Evolutionary conservation across 2,113 vertebrate genomes (phyloP), one percentile per base, ranked within the genome.

Genomic region (Notothenia coriiceps): DNA sequence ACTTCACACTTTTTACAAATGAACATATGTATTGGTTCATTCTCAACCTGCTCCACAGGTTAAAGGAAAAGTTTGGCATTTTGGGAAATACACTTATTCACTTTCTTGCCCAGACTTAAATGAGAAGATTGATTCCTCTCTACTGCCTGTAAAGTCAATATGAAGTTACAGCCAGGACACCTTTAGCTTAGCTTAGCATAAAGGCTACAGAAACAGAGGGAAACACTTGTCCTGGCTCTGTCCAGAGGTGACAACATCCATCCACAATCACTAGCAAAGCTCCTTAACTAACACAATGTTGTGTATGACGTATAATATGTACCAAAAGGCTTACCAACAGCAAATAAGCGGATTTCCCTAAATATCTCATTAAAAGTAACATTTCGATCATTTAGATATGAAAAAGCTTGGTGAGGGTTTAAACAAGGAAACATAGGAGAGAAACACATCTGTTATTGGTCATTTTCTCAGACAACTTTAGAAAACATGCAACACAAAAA

Each of bases 401-500:
- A 35, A 33, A 60, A 29, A 1, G 10, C 22, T 25, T 5, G n/a
- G 55, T 60, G 47, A 77, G 15, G 35, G 35, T 40, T 40, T 6
- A 6, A 40, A 61, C 35, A 74, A 15, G 15, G 17, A 54, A 33
- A 54, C 49, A 69, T 18, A 51, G 15, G 40, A 9, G 12, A 74
- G 33, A 47, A 74, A 50, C 69, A 60, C 33, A 43, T 35, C 1
- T 29, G 5, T 60, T 65, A 66, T 40, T 25, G 15, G n/a, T 44
- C 1, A 49, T 62, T 11, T 77, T 50, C 18, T 54, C 2, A 57
- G 13, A 49, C 18, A 29, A 61, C 9, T 61, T 46, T 49, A 52
- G 17, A 60, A 6, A 70, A 0, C 79, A 74, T 74, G 79, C 54
- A 15, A 62, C 49, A 57, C 40, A 83, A 74, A 83, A 74, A 65